Percentiles rank a stretch among this genome's conserved stretches.
Evolutionary conservation across 2,888 invertebrate genomes (phyloP).

Genomic region (Drosophila dives): DNA sequence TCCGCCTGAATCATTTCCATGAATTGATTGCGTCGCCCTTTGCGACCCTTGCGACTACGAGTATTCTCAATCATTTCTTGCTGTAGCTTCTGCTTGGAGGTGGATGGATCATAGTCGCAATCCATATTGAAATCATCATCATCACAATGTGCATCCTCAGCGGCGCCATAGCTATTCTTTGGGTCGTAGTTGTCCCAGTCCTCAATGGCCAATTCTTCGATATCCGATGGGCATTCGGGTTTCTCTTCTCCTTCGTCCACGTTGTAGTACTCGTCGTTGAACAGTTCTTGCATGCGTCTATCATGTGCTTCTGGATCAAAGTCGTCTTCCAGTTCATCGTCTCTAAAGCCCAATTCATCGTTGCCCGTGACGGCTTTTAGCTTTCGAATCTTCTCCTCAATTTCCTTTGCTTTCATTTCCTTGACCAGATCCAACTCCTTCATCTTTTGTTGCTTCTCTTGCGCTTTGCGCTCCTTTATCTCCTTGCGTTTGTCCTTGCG

Average conservation of each 20-base stretch:
- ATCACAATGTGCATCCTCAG: slow-evolving; percentile 88
- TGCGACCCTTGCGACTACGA: slow-evolving; percentile 87
- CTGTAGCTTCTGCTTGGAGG: slow-evolving; percentile 86
- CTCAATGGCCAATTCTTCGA: slow-evolving; percentile 86
- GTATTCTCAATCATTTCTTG: slow-evolving; percentile 87
- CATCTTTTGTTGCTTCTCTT: slow-evolving; percentile 92
- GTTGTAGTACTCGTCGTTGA: slow-evolving; percentile 94
- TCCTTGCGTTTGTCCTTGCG: slow-evolving; percentile 92
- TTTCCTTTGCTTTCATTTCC: slow-evolving; percentile 94
- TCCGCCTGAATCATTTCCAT: slow-evolving; percentile 89
- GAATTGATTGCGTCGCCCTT: slow-evolving; percentile 90
- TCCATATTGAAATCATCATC: slow-evolving; percentile 96
- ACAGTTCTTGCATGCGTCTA: slow-evolving; percentile 92
- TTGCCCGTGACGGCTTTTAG: slow-evolving; percentile 95
- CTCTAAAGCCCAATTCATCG: slow-evolving; percentile 86
- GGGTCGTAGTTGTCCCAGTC: slow-evolving; percentile 85
- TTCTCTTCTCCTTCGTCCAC: slow-evolving; percentile 90
- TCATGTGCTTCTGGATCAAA: slow-evolving; percentile 97
- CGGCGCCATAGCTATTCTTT: slow-evolving; percentile 86
- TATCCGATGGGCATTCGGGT: slow-evolving; percentile 92
- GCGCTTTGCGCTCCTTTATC: slow-evolving; percentile 89
- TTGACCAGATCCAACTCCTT: slow-evolving; percentile 95
- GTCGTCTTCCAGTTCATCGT: slow-evolving; percentile 94
- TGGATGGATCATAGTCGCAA: slow-evolving; percentile 90
- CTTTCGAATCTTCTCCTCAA: slow-evolving; percentile 94